Evolutionary conservation across 2,113 vertebrate species (phyloP).

Genomic region (Grammomys dolichurus): DNA sequence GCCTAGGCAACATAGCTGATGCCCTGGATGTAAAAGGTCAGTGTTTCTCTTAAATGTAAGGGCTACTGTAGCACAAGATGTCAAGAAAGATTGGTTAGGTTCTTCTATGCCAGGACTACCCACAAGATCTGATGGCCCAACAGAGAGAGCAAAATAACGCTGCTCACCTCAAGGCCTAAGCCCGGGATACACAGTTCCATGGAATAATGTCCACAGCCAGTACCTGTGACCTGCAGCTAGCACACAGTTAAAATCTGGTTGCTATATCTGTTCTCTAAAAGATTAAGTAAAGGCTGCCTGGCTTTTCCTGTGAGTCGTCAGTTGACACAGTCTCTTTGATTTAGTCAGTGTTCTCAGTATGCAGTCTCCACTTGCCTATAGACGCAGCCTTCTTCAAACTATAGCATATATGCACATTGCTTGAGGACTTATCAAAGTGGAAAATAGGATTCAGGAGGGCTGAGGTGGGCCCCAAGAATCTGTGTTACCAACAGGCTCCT

Average conservation of each 20-base stretch:
- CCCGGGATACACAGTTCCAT: not conserved
- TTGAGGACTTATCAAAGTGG: not conserved
- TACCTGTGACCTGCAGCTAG: not conserved
- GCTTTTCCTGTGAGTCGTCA: not conserved
- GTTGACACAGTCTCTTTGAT: not conserved
- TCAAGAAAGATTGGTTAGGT: not conserved
- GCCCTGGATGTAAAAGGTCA: slow-evolving; percentile 1
- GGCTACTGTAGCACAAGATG: not conserved
- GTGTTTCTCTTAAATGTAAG: not conserved
- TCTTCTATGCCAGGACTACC: not conserved
- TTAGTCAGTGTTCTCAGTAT: not conserved
- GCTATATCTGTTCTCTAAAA: not conserved
- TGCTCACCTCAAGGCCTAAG: not conserved
- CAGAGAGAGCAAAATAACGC: not conserved
- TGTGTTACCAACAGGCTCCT: not conserved
- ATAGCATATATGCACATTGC: not conserved
- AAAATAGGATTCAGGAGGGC: not conserved
- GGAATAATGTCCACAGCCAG: not conserved
- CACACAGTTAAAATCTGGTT: not conserved
- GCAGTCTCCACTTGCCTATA: not conserved
- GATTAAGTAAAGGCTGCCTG: not conserved
- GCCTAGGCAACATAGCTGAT: not conserved
- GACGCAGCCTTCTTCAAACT: not conserved
- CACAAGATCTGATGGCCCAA: not conserved
- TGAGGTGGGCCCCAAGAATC: not conserved